Percentiles rank a stretch among this genome's conserved stretches.
Evolutionary conservation across 2,113 vertebrate species (phyloP).

Genomic region (Panthera tigris): DNA sequence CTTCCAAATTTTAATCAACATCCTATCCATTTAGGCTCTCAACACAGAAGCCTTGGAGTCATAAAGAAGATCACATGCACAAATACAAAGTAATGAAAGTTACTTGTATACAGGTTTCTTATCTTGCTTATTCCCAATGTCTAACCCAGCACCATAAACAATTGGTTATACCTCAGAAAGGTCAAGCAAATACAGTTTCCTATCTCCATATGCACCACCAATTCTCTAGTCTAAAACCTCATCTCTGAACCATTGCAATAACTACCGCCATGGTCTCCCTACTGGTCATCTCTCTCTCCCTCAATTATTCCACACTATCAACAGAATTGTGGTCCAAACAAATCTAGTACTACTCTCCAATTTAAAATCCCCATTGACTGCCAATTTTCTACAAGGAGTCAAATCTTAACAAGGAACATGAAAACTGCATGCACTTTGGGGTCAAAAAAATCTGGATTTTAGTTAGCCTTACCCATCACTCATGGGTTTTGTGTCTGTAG

Average conservation of each 20-base stretch:
- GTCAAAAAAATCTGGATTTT: background rate
- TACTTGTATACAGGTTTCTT: background rate
- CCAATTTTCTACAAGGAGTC: conserved; percentile 7
- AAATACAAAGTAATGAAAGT: conserved; percentile 16
- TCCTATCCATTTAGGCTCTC: background rate
- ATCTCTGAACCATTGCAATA: background rate
- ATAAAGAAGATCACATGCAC: background rate
- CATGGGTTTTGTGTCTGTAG: background rate
- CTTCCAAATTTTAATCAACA: conserved; percentile 20
- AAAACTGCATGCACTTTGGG: background rate
- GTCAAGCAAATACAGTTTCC: background rate
- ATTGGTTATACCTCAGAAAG: background rate
- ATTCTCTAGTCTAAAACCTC: background rate
- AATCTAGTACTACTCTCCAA: background rate
- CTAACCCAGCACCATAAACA: background rate
- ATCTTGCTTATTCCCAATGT: background rate
- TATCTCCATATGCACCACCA: background rate
- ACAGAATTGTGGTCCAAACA: background rate
- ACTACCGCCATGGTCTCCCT: background rate
- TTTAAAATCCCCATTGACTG: background rate
- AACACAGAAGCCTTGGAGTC: background rate
- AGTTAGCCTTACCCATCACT: background rate
- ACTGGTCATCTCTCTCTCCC: background rate
- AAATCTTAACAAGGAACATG: conserved; percentile 32
- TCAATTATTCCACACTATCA: background rate